phyloP scores from a whole-genome alignment of 2,797 vertebrate species.

The Gymnocypris eckloni region DNA sequence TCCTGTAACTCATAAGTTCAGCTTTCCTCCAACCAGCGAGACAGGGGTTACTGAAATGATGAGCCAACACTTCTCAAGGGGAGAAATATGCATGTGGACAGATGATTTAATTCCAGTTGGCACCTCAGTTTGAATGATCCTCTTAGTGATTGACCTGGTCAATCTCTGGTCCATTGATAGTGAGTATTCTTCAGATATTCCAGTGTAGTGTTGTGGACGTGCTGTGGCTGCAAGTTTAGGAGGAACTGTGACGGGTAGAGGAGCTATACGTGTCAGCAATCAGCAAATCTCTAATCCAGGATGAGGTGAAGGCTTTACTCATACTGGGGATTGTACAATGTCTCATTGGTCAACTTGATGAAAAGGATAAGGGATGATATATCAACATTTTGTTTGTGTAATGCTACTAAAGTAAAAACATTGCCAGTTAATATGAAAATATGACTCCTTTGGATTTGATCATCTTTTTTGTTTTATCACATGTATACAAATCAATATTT shows the following conservation, averaged over 20 bases:
- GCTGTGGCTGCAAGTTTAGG: conserved; percentile 30
- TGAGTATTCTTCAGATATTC: conserved; percentile 4
- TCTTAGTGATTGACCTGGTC: neutral
- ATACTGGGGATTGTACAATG: conserved; percentile 82
- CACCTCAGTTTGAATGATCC: conserved; percentile 13
- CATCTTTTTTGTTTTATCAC: too few species aligned
- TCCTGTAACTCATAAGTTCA: conserved; percentile 12
- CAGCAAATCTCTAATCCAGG: conserved; percentile 92
- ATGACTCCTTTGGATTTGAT: neutral
- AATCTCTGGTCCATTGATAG: conserved; percentile 31
- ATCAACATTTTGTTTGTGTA: neutral
- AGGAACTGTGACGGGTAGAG: conserved; percentile 55
- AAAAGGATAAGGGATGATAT: conserved; percentile 54
- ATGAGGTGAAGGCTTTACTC: conserved; percentile 71
- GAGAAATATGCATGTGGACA: neutral
- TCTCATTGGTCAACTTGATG: conserved; percentile 69
- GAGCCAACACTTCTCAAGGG: conserved; percentile 31
- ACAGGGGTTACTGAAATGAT: conserved; percentile 41
- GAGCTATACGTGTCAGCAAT: conserved; percentile 74
- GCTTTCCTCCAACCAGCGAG: conserved; percentile 47
- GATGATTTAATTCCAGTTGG: conserved; percentile 31
- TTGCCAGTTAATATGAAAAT: neutral
- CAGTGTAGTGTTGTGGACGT: neutral
- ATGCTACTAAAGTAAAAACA: neutral
- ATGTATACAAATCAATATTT: neutral